Evolutionary conservation across 2,888 invertebrate species (phyloP), one percentile per base, ranked within the genome.

Genomic region (Troides oblongomaculatus): DNA sequence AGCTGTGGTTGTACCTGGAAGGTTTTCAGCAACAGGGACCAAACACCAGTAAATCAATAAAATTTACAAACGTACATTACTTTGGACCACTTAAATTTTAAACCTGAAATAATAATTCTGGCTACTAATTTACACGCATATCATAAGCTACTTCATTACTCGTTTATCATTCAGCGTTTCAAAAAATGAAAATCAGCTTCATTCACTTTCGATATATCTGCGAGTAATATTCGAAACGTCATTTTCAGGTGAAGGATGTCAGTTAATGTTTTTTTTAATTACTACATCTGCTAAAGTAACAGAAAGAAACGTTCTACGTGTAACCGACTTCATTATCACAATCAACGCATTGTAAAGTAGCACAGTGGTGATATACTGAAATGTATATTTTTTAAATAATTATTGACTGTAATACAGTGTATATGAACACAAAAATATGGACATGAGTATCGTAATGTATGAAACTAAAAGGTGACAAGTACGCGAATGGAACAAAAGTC

Each of bases 161-260:
- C 30, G 30, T 3, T 30, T 3, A 30, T 30, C 30, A 30, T 30
- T 30, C 30, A 30, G 30, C 43, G 25, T 62, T 21, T 50, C 46
- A 12, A 62, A 50, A 53, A 25, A 36, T 53, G 10, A 30, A 25
- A 36, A 56, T 30, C 39, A 62, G 10, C 72, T 73, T 70, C 73
- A 74, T 73, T 73, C 39, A 21, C 8, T 8, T 63, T 74, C 30
- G 66, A 71, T 71, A 71, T 68, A 68, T 72, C 69, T 65, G 68
- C 73, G 71, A 68, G 73, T 76, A 74, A 66, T 74, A 74, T 76
- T 75, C 76, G 70, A 73, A 63, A 71, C 69, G 75, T 77, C 74
- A 75, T 77, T 79, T 73, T 73, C 17, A 65, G 56, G 39, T 67
- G 64, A 65, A 66, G 30, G 70, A 73, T 69, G 66, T 74, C 62